Evolutionary conservation across 2,113 vertebrate species (phyloP), one percentile per base, ranked within the genome.

Genomic region (Cebus imitator): DNA sequence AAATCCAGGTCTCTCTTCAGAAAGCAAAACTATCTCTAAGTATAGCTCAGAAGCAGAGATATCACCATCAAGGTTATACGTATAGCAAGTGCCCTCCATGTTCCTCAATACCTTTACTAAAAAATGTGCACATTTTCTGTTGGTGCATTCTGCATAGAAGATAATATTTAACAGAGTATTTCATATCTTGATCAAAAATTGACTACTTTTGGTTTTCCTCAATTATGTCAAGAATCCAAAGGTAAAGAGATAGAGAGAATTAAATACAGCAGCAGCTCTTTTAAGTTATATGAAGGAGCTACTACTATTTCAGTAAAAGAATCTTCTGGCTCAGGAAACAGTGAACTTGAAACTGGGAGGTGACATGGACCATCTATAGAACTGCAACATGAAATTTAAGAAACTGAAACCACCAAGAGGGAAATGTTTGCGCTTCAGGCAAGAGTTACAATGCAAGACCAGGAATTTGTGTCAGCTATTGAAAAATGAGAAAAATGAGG

Each of bases 401-500:
- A 99, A 99, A 92, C 90, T 99, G 97, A 99, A 97, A 96, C 99
- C 72, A 99, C 99, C 70, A 99, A 99, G 95, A 99, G 99, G 93
- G 99, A 99, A 98, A 99, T 99, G 97, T 98, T 98, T 16, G 99
- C 99, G 70, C 99, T 99, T 76, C 99, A 99, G 70, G 99, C 99
- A 98, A 99, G 99, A 98, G 98, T 98, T 99, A 1, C 99, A 99
- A 75, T 99, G 99, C 96, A 99, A 99, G 98, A 99, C 99, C 86
- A 99, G 99, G 97, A 99, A 99, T 95, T 98, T 99, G 91, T 99
- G 99, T 94, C 99, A 99, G 96, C 99, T 99, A 97, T 98, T 99
- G 94, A 99, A 99, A 99, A 99, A 99, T 70, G 99, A 99, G 96
- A 99, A 99, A 96, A 99, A 99, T 94, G 97, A 99, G 99, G 99